Evolutionary conservation across 2,888 invertebrate genomes (phyloP).

Genomic region (Oligia fasciuncula): DNA sequence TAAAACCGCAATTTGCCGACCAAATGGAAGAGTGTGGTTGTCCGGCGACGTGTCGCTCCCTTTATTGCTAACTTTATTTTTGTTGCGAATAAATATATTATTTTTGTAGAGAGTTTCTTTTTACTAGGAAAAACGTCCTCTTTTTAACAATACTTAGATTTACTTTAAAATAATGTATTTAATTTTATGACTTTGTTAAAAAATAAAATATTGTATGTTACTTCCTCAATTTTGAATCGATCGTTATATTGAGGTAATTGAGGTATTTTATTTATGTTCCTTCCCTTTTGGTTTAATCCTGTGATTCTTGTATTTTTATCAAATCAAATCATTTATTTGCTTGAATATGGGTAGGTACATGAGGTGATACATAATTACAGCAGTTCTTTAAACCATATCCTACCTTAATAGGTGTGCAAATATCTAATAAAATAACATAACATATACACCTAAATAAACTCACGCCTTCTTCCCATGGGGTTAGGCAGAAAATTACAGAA

Average conservation of each 20-base stretch:
- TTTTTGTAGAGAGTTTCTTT: conserved; percentile 43
- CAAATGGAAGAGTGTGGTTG: conserved; percentile 77
- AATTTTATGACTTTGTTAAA: neutral
- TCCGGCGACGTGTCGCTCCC: conserved; percentile 72
- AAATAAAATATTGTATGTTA: neutral
- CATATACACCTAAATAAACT: too few relatives aligned
- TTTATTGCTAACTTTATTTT: conserved; percentile 77
- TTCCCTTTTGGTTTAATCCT: neutral
- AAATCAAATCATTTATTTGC: too few relatives aligned
- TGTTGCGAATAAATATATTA: conserved; percentile 58
- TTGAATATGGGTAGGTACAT: too few relatives aligned
- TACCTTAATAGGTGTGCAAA: too few relatives aligned
- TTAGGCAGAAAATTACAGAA: too few relatives aligned
- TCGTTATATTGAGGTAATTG: neutral
- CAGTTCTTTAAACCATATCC: too few relatives aligned
- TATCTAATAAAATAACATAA: too few relatives aligned
- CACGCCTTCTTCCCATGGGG: too few relatives aligned
- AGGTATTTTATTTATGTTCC: neutral
- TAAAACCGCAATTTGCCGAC: conserved; percentile 75
- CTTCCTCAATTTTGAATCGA: neutral
- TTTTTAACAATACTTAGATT: neutral
- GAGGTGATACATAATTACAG: too few relatives aligned
- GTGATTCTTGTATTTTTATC: neutral
- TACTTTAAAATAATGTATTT: neutral
- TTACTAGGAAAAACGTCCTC: neutral